These are phyloP conservation scores for Coreius guichenoti DNA, from an alignment of 2,797 vertebrate genomes.

Conservation along the genomic window DNA sequence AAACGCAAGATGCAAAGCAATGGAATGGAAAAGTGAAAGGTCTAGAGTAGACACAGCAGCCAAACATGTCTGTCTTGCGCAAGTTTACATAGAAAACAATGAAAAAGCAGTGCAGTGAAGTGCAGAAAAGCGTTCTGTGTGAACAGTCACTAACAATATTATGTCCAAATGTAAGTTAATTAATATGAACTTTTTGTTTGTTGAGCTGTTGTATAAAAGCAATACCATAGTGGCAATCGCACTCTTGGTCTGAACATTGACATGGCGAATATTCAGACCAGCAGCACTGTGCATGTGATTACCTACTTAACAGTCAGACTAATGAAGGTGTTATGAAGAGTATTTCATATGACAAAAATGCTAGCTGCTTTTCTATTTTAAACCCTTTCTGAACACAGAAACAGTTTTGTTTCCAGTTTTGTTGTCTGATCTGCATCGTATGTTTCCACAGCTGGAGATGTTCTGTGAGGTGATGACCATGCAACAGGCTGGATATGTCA, in stretches of 20 bases:
- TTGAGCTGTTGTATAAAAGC: neutral
- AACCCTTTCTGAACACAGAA: neutral
- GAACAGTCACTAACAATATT: neutral
- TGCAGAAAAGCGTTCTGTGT: neutral
- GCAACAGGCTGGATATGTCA: constrained; percentile 95
- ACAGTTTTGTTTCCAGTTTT: neutral
- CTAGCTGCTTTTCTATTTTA: neutral
- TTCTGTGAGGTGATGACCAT: constrained; percentile 98
- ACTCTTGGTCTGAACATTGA: neutral
- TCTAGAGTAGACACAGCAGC: neutral
- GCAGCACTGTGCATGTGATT: neutral
- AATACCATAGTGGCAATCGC: neutral
- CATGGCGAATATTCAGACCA: neutral
- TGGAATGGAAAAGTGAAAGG: no score
- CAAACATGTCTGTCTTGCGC: neutral
- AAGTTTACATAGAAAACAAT: neutral
- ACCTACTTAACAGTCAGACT: neutral
- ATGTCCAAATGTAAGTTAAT: neutral
- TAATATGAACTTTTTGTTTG: neutral
- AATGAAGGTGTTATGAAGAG: neutral
- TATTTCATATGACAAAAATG: neutral
- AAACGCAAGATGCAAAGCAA: neutral
- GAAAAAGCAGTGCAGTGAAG: no score
- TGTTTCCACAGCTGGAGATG: constrained; percentile 81
- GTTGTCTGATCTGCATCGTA: neutral